These are phyloP conservation scores for Aporophyla nigra DNA, from an alignment of 2,888 invertebrate species.

Conservation along the genomic window DNA sequence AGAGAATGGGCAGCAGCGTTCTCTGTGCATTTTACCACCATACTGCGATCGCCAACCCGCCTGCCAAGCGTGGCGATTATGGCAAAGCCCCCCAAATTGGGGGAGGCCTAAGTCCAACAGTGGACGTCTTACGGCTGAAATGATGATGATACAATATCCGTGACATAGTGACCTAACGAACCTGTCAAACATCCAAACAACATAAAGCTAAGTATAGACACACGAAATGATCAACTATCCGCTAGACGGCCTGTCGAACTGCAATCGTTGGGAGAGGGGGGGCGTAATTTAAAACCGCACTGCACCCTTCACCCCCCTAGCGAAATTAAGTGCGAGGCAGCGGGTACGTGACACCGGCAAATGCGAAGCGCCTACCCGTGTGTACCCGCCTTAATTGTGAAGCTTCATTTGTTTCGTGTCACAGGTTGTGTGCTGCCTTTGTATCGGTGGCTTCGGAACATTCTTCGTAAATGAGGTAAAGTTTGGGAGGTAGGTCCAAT, in stretches of 20 bases:
- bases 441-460: constrained; percentile 27
- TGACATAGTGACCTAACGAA: constrained; percentile 14
- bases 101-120: too few relatives aligned
- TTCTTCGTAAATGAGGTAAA: constrained; percentile 41
- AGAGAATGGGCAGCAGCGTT: too few relatives aligned
- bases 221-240: constrained; percentile 67
- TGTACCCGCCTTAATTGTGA: constrained; percentile 87
- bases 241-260: constrained; percentile 73
- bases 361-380: constrained; percentile 85
- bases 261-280: constrained; percentile 78
- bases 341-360: constrained; percentile 89
- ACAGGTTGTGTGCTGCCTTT: constrained; percentile 59
- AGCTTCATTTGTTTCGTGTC: constrained; percentile 84
- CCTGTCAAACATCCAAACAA: neutral
- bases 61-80: too few relatives aligned
- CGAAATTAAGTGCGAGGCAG: constrained; percentile 89
- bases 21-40: too few relatives aligned
- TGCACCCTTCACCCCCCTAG: constrained; percentile 76
- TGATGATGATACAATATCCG: too few relatives aligned
- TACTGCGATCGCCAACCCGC: too few relatives aligned
- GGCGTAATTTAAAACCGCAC: constrained; percentile 89
- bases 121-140: too few relatives aligned
- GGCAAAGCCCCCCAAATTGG: too few relatives aligned
- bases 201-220: constrained; percentile 33
- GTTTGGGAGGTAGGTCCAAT: neutral